These are phyloP conservation scores for Bombus terrestris DNA, from an alignment of 1,140 invertebrate genomes.

Conservation along the genomic window DNA sequence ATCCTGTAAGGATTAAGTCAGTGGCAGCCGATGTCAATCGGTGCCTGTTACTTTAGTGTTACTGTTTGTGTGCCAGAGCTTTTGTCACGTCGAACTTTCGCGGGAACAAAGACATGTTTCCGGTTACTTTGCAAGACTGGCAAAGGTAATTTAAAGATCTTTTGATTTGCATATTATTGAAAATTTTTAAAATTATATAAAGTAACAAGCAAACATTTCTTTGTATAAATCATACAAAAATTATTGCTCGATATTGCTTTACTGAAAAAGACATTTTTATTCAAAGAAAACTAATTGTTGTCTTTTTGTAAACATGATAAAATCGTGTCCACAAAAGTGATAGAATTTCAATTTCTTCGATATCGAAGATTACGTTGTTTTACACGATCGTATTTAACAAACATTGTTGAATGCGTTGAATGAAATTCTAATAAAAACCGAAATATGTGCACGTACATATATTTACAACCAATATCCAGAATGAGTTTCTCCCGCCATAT, in stretches of 20 bases:
- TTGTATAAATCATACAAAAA: background rate
- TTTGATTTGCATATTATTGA: background rate
- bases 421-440: background rate
- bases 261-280: background rate
- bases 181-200: background rate
- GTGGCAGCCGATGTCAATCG: conserved; percentile 38
- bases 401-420: background rate
- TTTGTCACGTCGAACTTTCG: background rate
- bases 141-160: background rate
- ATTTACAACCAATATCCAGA: no score
- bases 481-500: no score
- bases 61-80: background rate
- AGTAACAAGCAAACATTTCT: background rate
- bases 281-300: background rate
- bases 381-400: background rate
- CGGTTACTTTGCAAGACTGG: background rate
- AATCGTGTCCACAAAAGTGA: background rate
- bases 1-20: conserved; percentile 63
- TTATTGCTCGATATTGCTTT: background rate
- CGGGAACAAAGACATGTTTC: background rate
- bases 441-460: no score
- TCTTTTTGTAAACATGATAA: background rate
- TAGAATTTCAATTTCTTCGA: background rate
- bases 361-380: background rate
- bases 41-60: conserved; percentile 8